A percentile compares a stretch with the other conserved stretches of the same genome.
These are phyloP conservation scores for Lepilemur ruficaudatus DNA, from an alignment of 2,797 vertebrate genomes.

Conservation along the genomic window DNA sequence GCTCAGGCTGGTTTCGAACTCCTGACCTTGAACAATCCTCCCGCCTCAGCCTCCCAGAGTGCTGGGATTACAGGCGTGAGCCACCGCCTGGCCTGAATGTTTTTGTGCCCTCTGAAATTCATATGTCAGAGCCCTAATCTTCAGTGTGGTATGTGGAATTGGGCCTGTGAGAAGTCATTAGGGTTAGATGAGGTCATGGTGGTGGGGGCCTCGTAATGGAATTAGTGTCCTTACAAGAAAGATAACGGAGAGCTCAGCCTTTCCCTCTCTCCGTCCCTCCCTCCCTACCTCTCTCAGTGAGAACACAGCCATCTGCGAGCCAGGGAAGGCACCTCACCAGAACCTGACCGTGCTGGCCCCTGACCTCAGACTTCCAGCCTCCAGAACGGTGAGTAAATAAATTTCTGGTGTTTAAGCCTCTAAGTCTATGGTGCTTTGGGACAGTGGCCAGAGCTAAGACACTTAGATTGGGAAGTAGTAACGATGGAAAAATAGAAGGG, in stretches of 20 bases:
- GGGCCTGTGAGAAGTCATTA: not conserved
- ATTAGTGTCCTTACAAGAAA: not conserved
- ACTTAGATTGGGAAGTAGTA: not conserved
- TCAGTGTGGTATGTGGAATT: not conserved
- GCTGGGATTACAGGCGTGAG: no score
- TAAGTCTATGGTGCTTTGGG: not conserved
- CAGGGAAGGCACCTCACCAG: not conserved
- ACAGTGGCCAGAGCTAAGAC: not conserved
- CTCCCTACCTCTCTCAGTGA: not conserved
- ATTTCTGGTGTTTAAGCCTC: not conserved
- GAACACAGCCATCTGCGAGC: not conserved
- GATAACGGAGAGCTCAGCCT: not conserved
- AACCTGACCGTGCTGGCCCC: not conserved
- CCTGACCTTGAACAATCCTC: no score
- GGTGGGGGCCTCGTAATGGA: not conserved
- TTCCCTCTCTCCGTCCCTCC: not conserved
- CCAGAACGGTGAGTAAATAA: not conserved
- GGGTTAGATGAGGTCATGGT: not conserved
- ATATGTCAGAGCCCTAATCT: not conserved
- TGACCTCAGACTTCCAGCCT: not conserved
- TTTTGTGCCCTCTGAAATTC: not conserved
- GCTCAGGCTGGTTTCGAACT: no score
- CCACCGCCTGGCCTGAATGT: no score
- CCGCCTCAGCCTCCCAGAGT: no score
- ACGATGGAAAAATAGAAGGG: not conserved